phyloP scores from a whole-genome alignment of 2,113 vertebrate species.

The Cervus canadensis region DNA sequence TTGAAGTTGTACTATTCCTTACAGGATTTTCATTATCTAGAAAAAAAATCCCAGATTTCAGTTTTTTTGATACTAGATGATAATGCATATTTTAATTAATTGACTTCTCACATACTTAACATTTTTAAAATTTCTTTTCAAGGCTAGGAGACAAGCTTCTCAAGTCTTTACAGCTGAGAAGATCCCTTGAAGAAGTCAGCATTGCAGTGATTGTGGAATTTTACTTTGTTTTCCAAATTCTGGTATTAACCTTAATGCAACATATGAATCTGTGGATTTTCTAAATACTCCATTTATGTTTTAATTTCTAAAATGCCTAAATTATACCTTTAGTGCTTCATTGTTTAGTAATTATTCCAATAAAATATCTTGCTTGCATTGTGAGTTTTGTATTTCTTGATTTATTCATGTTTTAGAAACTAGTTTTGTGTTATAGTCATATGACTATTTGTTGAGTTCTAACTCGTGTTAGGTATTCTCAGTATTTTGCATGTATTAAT shows the following conservation, averaged over 20 bases:
- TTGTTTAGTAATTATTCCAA: conserved; percentile 51
- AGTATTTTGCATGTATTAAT: conserved; percentile 22
- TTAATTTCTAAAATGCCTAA: conserved; percentile 49
- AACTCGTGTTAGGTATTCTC: background rate
- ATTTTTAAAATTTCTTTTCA: conserved; percentile 43
- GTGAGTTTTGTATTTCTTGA: conserved; percentile 26
- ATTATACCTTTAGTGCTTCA: background rate
- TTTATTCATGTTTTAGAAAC: conserved; percentile 38
- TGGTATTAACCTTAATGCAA: background rate
- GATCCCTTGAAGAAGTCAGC: conserved; percentile 85
- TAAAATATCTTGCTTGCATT: conserved; percentile 58
- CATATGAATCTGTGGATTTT: conserved; percentile 9
- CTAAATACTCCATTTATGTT: background rate
- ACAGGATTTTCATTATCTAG: conserved; percentile 33
- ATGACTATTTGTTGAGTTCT: background rate
- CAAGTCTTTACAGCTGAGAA: conserved; percentile 86
- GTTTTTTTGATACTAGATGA: background rate
- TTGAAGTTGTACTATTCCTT: background rate
- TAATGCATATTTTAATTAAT: conserved; percentile 10
- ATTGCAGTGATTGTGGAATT: conserved; percentile 25
- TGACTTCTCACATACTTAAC: conserved; percentile 27
- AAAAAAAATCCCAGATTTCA: background rate
- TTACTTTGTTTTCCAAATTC: conserved; percentile 15
- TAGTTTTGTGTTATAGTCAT: background rate
- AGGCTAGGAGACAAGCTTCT: conserved; percentile 86